Conservation (phyloP, 1,140 invertebrate species). For the Eciton burchellii region DNA sequence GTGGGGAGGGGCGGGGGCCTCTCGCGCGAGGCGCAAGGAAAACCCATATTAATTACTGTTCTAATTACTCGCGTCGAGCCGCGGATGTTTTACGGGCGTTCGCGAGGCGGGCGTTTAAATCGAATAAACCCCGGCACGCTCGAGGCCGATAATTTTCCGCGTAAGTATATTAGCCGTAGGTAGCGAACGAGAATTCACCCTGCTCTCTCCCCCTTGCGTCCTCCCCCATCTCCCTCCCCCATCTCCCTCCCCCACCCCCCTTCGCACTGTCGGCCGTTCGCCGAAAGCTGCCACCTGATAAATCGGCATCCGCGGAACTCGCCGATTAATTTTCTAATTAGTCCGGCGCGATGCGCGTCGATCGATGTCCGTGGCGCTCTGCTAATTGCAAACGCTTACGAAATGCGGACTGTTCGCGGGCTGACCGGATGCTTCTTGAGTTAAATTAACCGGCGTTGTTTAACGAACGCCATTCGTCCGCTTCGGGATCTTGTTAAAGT, state of each 20-base stretch:
- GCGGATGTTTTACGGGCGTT: constrained; percentile 57
- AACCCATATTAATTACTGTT: constrained; percentile 69
- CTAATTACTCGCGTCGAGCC: constrained; percentile 64
- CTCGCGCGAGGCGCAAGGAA: constrained; percentile 42
- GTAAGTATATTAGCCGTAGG: constrained; percentile 45
- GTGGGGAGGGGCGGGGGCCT: too few relatives aligned
- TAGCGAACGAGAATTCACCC: neutral
- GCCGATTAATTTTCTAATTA: constrained; percentile 75
- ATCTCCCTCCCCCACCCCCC: neutral
- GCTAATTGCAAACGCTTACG: constrained; percentile 46
- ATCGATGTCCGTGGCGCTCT: constrained; percentile 41
- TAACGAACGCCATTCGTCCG: constrained; percentile 43
- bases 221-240: neutral
- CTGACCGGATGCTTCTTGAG: constrained; percentile 37
- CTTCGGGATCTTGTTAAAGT: constrained; percentile 29
- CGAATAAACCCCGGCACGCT: constrained; percentile 46
- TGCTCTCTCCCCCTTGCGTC: neutral
- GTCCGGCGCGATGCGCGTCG: constrained; percentile 45
- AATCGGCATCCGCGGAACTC: constrained; percentile 60
- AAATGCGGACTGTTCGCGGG: neutral
- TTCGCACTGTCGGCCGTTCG: too few relatives aligned
- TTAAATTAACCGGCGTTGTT: constrained; percentile 63
- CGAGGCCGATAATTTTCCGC: constrained; percentile 65
- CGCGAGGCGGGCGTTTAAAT: constrained; percentile 53
- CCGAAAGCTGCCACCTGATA: constrained; percentile 57